Evolutionary conservation across 2,797 vertebrate species (phyloP), one percentile per base, ranked within the genome.

Genomic region (Acestrorhynchus altus): DNA sequence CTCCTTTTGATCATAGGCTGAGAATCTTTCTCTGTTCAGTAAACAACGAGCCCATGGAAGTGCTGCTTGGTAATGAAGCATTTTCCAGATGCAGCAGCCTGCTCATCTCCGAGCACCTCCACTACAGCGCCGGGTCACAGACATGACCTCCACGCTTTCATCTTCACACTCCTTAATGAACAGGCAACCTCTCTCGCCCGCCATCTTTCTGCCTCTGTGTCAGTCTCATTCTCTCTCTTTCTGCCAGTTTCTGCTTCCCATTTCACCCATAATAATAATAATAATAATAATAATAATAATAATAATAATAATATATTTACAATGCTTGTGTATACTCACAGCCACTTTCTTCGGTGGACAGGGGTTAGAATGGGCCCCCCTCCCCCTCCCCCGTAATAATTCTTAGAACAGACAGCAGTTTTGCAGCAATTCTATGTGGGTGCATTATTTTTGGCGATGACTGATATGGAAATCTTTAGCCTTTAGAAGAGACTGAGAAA

Each of bases 161-260:
- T 90, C 90, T 88, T 85, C 85, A 85, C 84, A 80, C 81, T 76
- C 86, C 85, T 85, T 89, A 92, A 90, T 89, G 85, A 92, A 89
- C 85, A 86, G 71, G 81, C 72, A 69, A 71, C 16, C 35, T 59
- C 69, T 68, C 35, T 26, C 31, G 18, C 47, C 22, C 46, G 11
- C 49, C 59, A 40, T 66, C 28, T 57, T 28, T 52, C 40, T 22
- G 9, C n/a, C 78, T 18, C 16, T 65, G 18, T 76, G 56, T 67
- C 63, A 52, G 8, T 59, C 26, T 47, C 39, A 22, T 4, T 20
- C 16, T 63, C 4, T 12, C 8, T 39, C 40, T 9, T 8, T 42
- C 16, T 47, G 4, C 31, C 31, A 35, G 2, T 6, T 35, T 35
- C 6, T 35, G 6, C 31, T 35, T 4, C 67, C 73, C 60, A 6